Base-by-base conservation (phyloP, 2,888 invertebrate genomes). In the Zaprionus lineosus region DNA sequence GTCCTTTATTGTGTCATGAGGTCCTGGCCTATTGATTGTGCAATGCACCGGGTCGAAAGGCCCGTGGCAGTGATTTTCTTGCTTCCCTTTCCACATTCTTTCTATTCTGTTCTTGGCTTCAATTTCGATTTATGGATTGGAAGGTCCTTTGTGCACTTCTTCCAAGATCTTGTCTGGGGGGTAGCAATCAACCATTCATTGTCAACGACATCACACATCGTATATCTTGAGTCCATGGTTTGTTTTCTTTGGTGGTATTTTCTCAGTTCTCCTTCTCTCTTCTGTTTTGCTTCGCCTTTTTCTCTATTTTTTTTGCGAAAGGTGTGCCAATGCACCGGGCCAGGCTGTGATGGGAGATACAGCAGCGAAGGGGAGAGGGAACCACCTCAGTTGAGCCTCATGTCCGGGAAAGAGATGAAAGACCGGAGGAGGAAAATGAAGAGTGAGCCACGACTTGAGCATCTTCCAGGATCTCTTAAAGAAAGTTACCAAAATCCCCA, bases 191-290 rank as follows among this genome's bases (percentile, higher is more conserved):
- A 73, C 69, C 64, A 74, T 71, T 79, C 84, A 87, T 86, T 86
- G 86, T 87, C 86, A 87, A 84, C 86, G 82, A 82, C 74, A 88
- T 88, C 86, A 88, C 88, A 88, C 88, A 87, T 88, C 86, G 75
- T 84, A 86, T 82, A 86, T 83, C 74, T 73, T 44, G 48, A 56
- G 66, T 12, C 37, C 68, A 62, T 41, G 61, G 70, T 70, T 78
- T 68, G 63, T 69, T 65, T 74, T 69, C 69, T 61, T 68, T 66
- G 53, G 52, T 83, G 64, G 57, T 64, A 60, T 74, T 60, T 64
- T 48, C 43, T 39, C 50, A 40, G 50, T 8, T n/a, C n/a, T n/a
- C n/a, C n/a, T 63, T 36, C 14, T 4, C 21, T 26, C 29, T 18
- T 15, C 14, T 51, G 55, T 50, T 19, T 44, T 28, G 63, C 46